Conservation (phyloP, 2,797 vertebrate genomes). For the Otolemur crassicaudatus region DNA sequence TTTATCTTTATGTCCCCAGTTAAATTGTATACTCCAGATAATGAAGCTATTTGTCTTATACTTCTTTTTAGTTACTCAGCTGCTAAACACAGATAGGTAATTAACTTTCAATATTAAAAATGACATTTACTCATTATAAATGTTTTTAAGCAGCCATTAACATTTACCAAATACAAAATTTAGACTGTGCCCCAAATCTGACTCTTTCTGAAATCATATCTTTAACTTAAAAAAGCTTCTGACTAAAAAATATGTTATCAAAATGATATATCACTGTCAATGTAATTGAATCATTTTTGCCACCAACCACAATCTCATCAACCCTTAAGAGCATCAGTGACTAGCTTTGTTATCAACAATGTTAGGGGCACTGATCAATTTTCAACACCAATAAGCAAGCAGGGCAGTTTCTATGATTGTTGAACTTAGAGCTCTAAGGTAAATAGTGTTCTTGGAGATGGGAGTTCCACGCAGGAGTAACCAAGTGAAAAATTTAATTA, state of each 20-base stretch:
- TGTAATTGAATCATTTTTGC: not conserved
- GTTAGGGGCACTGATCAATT: not conserved
- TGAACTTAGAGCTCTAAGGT: not conserved
- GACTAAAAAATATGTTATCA: not conserved
- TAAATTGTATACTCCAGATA: not conserved
- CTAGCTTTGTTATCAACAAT: not conserved
- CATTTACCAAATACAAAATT: constrained; percentile 17
- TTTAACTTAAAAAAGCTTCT: not conserved
- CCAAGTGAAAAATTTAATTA: not conserved
- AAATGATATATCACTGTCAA: not conserved
- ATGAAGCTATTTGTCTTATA: not conserved
- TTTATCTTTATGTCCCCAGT: not conserved
- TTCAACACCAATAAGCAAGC: not conserved
- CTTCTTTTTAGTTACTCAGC: constrained; percentile 22
- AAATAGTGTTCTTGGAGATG: not conserved
- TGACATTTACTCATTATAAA: not conserved
- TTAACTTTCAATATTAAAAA: constrained; percentile 11
- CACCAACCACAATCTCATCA: not conserved
- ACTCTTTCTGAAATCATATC: not conserved
- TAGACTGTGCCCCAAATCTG: not conserved
- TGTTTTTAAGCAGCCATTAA: not conserved
- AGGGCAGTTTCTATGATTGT: not conserved
- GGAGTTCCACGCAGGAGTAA: not conserved
- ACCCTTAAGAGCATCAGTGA: not conserved
- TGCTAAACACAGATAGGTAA: not conserved